Conservation (phyloP, 2,113 vertebrate genomes). For the Hyperoodon ampullatus region DNA sequence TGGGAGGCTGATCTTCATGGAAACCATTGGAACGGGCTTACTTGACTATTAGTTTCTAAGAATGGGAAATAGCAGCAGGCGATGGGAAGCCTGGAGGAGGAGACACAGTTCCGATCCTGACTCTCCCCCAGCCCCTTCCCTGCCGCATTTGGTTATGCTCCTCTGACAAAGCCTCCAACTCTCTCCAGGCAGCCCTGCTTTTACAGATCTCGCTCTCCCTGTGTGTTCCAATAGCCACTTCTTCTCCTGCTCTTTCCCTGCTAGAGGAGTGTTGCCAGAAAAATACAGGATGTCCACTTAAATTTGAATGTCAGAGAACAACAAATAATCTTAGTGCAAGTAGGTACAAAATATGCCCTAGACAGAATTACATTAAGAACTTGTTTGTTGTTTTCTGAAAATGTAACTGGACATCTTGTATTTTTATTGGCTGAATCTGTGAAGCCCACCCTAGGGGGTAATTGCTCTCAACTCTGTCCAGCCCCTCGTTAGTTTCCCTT, state of each 20-base stretch:
- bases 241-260: neutral
- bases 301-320: conserved; percentile 24
- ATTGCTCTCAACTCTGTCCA: neutral
- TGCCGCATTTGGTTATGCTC: fast-evolving
- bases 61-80: neutral
- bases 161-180: neutral
- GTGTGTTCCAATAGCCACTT: neutral
- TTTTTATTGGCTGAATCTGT: neutral
- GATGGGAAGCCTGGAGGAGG: neutral
- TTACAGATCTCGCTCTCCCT: fast-evolving
- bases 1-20: neutral
- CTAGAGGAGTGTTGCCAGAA: neutral
- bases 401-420: neutral
- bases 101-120: neutral
- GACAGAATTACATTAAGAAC: neutral
- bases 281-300: neutral
- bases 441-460: neutral
- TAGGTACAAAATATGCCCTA: neutral
- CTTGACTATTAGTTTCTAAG: neutral
- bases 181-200: no score
- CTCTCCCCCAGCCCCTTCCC: neutral
- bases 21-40: neutral
- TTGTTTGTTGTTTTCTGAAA: neutral
- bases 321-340: neutral
- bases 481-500: neutral